Conservation (phyloP, 2,113 vertebrate species). For the Takifugu flavidus region DNA sequence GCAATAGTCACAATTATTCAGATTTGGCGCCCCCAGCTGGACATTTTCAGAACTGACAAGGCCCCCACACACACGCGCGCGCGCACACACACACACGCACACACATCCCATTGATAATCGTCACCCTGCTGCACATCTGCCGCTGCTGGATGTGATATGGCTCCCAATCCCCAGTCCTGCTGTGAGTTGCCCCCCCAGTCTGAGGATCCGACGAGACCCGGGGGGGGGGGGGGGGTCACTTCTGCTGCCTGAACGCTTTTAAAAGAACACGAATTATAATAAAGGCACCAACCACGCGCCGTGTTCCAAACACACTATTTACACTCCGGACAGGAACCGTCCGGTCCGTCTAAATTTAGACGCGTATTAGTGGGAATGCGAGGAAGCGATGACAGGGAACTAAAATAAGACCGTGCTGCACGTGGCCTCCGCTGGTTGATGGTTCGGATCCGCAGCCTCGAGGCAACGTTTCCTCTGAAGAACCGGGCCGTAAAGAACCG, state of each 20-base stretch:
- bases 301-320: background rate
- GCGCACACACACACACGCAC: background rate
- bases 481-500: too few relatives aligned
- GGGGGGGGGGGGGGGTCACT: slow-evolving; percentile 23
- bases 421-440: slow-evolving; percentile 6
- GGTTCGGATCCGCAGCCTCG: too few relatives aligned
- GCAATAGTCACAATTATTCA: slow-evolving; percentile 1
- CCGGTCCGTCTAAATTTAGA: slow-evolving; percentile 46
- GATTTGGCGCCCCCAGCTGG: background rate
- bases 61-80: background rate
- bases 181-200: slow-evolving; percentile 27
- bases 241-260: slow-evolving; percentile 22
- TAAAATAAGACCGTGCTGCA: slow-evolving; percentile 44
- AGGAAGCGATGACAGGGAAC: slow-evolving; percentile 31
- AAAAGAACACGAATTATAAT: background rate
- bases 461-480: too few relatives aligned
- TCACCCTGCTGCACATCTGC: slow-evolving; percentile 58
- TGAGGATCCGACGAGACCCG: slow-evolving; percentile 25
- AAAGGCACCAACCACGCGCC: slow-evolving; percentile 16
- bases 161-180: slow-evolving; percentile 41
- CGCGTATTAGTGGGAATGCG: slow-evolving; percentile 15
- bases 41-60: background rate
- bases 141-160: slow-evolving; percentile 42
- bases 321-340: slow-evolving; percentile 12
- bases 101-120: slow-evolving; percentile 22